Evolutionary conservation across 2,888 invertebrate genomes (phyloP).

Genomic region (Apodemia zela): DNA sequence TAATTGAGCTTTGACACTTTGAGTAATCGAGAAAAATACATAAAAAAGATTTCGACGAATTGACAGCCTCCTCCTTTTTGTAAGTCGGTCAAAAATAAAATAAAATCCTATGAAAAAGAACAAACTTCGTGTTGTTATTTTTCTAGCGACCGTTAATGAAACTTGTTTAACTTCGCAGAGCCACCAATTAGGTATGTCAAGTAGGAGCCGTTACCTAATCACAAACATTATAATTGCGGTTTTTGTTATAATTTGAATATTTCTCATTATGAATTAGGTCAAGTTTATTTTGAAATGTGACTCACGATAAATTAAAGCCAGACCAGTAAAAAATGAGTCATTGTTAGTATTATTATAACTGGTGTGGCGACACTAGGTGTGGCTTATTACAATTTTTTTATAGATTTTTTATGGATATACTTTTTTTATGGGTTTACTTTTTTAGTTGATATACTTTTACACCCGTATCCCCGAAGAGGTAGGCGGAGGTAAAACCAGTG

Average conservation of each 20-base stretch:
- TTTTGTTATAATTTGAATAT: background rate
- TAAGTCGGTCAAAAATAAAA: no score
- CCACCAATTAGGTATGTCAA: conserved; percentile 1
- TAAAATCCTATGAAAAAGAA: no score
- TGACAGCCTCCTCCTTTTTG: no score
- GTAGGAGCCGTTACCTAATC: background rate
- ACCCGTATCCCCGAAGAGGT: no score
- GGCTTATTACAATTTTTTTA: background rate
- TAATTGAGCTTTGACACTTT: no score
- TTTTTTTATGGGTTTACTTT: no score
- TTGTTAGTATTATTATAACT: background rate
- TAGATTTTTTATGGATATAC: no score
- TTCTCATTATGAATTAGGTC: background rate
- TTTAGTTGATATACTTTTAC: no score
- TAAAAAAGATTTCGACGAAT: no score
- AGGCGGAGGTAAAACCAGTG: no score
- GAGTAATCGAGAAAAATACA: no score
- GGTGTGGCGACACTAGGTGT: background rate
- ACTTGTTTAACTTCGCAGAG: background rate
- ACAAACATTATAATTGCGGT: background rate
- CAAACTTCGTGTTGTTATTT: no score
- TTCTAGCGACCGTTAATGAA: background rate
- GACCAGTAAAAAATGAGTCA: conserved; percentile 3
- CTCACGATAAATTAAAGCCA: background rate
- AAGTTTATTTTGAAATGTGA: background rate